phyloP scores from a whole-genome alignment of 2,888 invertebrate species.

The Alviniconcha strummeri region DNA sequence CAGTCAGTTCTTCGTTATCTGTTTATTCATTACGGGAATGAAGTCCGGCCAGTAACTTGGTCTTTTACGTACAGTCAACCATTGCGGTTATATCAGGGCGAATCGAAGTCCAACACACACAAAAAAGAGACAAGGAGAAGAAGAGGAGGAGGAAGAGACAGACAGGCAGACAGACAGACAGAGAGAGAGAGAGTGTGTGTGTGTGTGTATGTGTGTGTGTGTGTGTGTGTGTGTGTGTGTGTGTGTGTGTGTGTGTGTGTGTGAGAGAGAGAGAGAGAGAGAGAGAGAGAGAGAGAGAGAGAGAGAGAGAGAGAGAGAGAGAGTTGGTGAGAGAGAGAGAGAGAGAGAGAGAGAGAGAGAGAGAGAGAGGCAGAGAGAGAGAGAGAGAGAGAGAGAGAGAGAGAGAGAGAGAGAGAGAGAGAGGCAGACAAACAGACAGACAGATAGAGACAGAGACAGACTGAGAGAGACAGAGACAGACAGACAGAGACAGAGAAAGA shows the following conservation, averaged over 20 bases:
- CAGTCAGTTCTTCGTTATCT: no score
- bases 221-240: constrained; percentile 14
- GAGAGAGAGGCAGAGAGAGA: constrained; percentile 27
- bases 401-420: constrained; percentile 22
- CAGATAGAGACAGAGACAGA: not conserved
- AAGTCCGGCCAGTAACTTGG: no score
- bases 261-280: not conserved
- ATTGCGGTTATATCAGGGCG: no score
- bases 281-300: constrained; percentile 3
- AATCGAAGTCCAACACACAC: no score
- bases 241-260: not conserved
- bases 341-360: not conserved
- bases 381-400: constrained; percentile 18
- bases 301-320: constrained; percentile 28
- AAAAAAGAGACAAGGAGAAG: no score
- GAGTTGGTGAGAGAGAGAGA: constrained; percentile 2
- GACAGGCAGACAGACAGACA: no score
- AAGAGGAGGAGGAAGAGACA: no score
- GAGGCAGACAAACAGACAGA: not conserved
- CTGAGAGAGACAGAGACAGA: constrained; percentile 10
- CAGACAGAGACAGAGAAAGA: not conserved
- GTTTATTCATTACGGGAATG: no score
- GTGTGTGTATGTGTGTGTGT: constrained; percentile 1
- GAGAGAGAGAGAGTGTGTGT: not conserved
- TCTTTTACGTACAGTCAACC: no score